A percentile compares a stretch with the other conserved stretches of the same genome.
phyloP scores from a whole-genome alignment of 2,888 invertebrate genomes.

The Autographa gamma region DNA sequence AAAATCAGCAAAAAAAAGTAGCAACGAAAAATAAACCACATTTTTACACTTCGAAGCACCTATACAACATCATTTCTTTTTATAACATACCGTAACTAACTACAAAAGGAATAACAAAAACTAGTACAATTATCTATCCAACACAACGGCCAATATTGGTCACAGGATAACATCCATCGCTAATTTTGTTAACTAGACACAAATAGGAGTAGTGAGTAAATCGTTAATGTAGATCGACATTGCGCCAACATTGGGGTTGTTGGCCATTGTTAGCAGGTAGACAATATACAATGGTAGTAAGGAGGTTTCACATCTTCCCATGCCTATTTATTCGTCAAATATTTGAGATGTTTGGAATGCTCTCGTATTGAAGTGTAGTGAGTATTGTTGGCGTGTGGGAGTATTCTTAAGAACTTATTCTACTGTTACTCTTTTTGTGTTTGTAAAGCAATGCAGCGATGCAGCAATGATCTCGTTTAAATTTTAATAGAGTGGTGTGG shows the following conservation, averaged over 20 bases:
- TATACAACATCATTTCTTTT: slow-evolving; percentile 80
- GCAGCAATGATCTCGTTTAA: not conserved
- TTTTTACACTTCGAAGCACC: slow-evolving; percentile 60
- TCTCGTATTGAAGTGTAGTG: slow-evolving; percentile 31
- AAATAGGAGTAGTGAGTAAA: not conserved
- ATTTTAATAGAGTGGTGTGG: not conserved
- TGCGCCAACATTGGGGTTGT: slow-evolving; percentile 20
- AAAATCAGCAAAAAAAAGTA: slow-evolving; percentile 28
- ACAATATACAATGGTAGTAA: slow-evolving; percentile 51
- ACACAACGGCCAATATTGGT: slow-evolving; percentile 20
- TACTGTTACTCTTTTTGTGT: slow-evolving; percentile 3
- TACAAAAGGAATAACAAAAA: slow-evolving; percentile 58
- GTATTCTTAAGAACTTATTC: not conserved
- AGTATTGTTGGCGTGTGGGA: slow-evolving; percentile 39
- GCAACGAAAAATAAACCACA: slow-evolving; percentile 35
- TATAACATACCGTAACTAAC: slow-evolving; percentile 64
- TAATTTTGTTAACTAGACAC: not conserved
- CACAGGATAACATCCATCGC: slow-evolving; percentile 13
- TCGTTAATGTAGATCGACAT: slow-evolving; percentile 23
- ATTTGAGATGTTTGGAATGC: slow-evolving; percentile 38
- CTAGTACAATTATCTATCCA: not conserved
- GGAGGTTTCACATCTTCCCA: slow-evolving; percentile 53
- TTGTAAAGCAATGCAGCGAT: not conserved
- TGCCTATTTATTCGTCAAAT: slow-evolving; percentile 53
- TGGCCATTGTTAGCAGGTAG: slow-evolving; percentile 63